These are phyloP conservation scores for Colletes collaris DNA, from an alignment of 2,888 invertebrate genomes.

Conservation along the genomic window DNA sequence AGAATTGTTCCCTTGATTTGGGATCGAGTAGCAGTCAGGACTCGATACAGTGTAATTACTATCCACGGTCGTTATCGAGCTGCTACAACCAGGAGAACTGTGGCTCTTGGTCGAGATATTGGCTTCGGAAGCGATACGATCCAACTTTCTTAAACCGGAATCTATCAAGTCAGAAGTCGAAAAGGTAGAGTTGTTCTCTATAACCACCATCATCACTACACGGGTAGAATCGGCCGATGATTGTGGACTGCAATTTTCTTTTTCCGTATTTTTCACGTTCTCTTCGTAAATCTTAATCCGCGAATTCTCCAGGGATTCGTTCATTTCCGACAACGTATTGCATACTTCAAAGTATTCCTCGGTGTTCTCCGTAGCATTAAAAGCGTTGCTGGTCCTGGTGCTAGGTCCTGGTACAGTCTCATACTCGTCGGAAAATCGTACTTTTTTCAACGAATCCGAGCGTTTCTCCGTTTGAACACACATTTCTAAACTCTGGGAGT, in stretches of 20 bases:
- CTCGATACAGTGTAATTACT: slow-evolving; percentile 67
- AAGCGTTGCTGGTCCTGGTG: background rate
- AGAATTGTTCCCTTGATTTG: background rate
- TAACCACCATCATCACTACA: slow-evolving; percentile 78
- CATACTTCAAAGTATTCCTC: slow-evolving; percentile 70
- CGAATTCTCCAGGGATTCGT: slow-evolving; percentile 11
- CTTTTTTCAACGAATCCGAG: slow-evolving; percentile 67
- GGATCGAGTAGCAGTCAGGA: slow-evolving; percentile 52
- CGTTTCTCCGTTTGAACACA: slow-evolving; percentile 24
- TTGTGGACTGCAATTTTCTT: slow-evolving; percentile 50
- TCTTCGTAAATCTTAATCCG: slow-evolving; percentile 43
- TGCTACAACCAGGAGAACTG: slow-evolving; percentile 23
- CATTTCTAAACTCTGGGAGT: slow-evolving; percentile 6
- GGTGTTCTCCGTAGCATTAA: slow-evolving; percentile 50
- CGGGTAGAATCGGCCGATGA: slow-evolving; percentile 61
- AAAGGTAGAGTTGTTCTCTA: slow-evolving; percentile 68
- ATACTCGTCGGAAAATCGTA: slow-evolving; percentile 74
- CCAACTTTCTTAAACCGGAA: slow-evolving; percentile 75
- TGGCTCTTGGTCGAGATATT: slow-evolving; percentile 1
- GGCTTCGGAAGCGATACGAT: slow-evolving; percentile 43
- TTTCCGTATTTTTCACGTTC: slow-evolving; percentile 54
- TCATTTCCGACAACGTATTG: slow-evolving; percentile 50
- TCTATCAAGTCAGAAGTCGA: slow-evolving; percentile 71
- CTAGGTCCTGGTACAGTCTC: slow-evolving; percentile 10
- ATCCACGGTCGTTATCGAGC: slow-evolving; percentile 66